phyloP scores from a whole-genome alignment of 2,888 invertebrate genomes.

The Kuschelorhynchus macadamiae region DNA sequence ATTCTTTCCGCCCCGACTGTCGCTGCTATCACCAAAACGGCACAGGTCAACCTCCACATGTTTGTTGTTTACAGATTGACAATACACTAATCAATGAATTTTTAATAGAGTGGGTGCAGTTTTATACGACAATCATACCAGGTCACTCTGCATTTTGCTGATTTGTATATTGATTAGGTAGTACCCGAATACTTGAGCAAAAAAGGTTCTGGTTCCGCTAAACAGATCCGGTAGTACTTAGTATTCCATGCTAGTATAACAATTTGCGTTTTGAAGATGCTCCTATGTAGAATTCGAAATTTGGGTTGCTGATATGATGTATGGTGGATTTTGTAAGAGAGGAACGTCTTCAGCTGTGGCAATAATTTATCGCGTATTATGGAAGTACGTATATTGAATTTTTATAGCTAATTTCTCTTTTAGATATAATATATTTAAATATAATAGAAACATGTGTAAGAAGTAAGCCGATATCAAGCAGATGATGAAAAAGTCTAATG shows the following conservation, averaged over 20 bases:
- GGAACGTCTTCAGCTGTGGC: slow-evolving; percentile 7
- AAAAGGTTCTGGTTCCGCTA: slow-evolving; percentile 62
- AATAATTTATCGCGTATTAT: slow-evolving; percentile 14
- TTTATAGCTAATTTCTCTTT: slow-evolving; percentile 17
- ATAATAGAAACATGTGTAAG: background rate
- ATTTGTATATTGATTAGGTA: slow-evolving; percentile 63
- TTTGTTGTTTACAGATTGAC: slow-evolving; percentile 52
- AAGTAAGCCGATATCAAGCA: too few relatives aligned
- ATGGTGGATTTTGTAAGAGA: slow-evolving; percentile 9
- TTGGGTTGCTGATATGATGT: slow-evolving; percentile 34
- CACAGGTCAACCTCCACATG: slow-evolving; percentile 63
- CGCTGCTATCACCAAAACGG: slow-evolving; percentile 65
- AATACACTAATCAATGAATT: slow-evolving; percentile 59
- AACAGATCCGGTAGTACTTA: slow-evolving; percentile 55
- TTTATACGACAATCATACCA: slow-evolving; percentile 73
- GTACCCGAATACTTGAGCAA: slow-evolving; percentile 58
- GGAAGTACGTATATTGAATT: slow-evolving; percentile 14
- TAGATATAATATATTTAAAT: background rate
- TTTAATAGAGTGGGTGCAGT: slow-evolving; percentile 74
- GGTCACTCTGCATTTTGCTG: slow-evolving; percentile 64
- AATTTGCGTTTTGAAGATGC: slow-evolving; percentile 41
- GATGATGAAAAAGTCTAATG: too few relatives aligned
- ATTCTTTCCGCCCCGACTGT: slow-evolving; percentile 62
- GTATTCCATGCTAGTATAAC: slow-evolving; percentile 46
- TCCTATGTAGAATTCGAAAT: slow-evolving; percentile 36